A percentile compares a stretch with the other conserved stretches of the same genome.
phyloP scores from a whole-genome alignment of 2,888 invertebrate species.

The Aquatica leii region DNA sequence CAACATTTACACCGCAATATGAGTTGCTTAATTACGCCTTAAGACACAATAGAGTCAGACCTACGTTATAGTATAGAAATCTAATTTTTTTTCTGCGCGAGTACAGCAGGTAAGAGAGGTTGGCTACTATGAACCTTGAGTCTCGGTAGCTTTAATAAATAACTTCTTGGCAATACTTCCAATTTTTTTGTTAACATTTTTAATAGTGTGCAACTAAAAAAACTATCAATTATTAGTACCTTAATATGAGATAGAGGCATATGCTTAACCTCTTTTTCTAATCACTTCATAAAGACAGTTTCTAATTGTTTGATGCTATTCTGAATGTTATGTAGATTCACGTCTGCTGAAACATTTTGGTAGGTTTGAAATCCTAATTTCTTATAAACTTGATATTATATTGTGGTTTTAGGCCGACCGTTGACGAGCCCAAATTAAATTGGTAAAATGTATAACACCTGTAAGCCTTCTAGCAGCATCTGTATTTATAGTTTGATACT shows the following conservation, averaged over 20 bases:
- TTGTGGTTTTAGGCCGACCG: not conserved
- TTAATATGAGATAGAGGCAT: not conserved
- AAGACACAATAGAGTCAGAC: too few species aligned
- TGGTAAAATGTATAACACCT: not conserved
- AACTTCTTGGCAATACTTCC: not conserved
- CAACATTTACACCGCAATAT: too few species aligned
- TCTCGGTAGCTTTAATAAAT: too few species aligned
- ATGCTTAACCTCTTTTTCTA: slow-evolving; percentile 2
- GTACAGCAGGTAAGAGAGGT: too few species aligned
- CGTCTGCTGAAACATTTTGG: not conserved
- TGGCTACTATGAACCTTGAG: too few species aligned
- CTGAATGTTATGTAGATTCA: slow-evolving; percentile 33
- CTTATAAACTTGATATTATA: not conserved
- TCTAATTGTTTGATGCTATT: slow-evolving; percentile 39
- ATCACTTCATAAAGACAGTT: not conserved
- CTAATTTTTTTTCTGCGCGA: too few species aligned
- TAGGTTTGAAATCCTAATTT: too few species aligned
- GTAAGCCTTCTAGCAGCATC: not conserved
- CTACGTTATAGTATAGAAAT: too few species aligned
- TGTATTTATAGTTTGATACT: too few species aligned
- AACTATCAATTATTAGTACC: not conserved
- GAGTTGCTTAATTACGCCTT: too few species aligned
- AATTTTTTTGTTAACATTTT: not conserved
- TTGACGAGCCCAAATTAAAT: not conserved
- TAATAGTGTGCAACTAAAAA: not conserved